phyloP scores from a whole-genome alignment of 1,140 invertebrate species.

The Carcinoscorpius rotundicauda region DNA sequence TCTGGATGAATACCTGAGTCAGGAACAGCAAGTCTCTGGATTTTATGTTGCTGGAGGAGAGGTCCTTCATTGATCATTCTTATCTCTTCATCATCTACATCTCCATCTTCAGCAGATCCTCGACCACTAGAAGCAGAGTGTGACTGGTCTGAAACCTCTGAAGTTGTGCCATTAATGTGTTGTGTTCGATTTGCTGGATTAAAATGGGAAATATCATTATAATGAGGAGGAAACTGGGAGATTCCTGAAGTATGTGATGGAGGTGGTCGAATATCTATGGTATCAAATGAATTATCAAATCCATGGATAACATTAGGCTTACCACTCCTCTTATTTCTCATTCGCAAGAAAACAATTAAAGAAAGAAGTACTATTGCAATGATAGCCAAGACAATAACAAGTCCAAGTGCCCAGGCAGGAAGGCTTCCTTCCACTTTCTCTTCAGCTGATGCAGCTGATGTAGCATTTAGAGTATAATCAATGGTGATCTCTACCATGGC shows the following conservation, averaged over 20 bases:
- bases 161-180: slow-evolving; percentile 44
- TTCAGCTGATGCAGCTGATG: slow-evolving; percentile 37
- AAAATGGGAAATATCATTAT: slow-evolving; percentile 81
- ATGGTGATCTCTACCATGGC: slow-evolving; percentile 71
- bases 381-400: slow-evolving; percentile 65
- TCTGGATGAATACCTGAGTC: slow-evolving; percentile 59
- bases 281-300: slow-evolving; percentile 66
- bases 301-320: slow-evolving; percentile 39
- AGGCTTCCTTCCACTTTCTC: slow-evolving; percentile 48
- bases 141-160: slow-evolving; percentile 70
- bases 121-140: slow-evolving; percentile 87
- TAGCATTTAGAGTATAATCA: slow-evolving; percentile 43
- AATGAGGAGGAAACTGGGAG: slow-evolving; percentile 68
- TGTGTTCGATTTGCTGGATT: slow-evolving; percentile 29
- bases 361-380: slow-evolving; percentile 54
- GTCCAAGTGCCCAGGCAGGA: slow-evolving; percentile 72
- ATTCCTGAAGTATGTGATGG: slow-evolving; percentile 39
- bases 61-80: slow-evolving; percentile 89
- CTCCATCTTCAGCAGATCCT: slow-evolving; percentile 85
- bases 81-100: slow-evolving; percentile 87
- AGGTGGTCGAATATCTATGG: slow-evolving; percentile 53
- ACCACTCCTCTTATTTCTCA: slow-evolving; percentile 64
- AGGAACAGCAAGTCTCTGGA: slow-evolving; percentile 35
- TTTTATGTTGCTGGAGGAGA: slow-evolving; percentile 33
- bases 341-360: slow-evolving; percentile 57